A percentile compares a stretch with the other conserved stretches of the same genome.
These are phyloP conservation scores for Drosophila azteca DNA, from an alignment of 1,140 invertebrate species.

Conservation along the genomic window DNA sequence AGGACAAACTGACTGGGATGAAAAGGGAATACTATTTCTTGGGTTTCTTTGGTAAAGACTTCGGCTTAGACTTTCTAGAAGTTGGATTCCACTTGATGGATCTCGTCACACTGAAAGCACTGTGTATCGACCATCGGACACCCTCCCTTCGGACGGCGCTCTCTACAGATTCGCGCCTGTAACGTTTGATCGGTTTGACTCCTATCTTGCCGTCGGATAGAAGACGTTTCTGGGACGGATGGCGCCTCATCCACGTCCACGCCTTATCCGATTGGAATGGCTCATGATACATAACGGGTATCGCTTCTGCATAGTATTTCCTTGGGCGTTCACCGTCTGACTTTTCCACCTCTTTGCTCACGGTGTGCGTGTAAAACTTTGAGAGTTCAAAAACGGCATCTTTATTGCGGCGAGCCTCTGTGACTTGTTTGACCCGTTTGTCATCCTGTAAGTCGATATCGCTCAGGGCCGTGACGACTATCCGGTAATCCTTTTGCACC, in stretches of 20 bases:
- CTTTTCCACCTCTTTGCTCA: not conserved
- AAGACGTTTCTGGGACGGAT: slow-evolving; percentile 9
- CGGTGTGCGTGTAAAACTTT: not conserved
- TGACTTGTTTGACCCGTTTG: not conserved
- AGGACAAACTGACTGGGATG: too few species aligned
- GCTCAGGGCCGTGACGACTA: too few species aligned
- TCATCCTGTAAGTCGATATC: not conserved
- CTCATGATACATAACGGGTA: slow-evolving; percentile 25
- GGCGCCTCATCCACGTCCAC: slow-evolving; percentile 27
- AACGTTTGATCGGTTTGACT: not conserved
- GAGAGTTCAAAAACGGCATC: not conserved
- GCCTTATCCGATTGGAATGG: slow-evolving; percentile 20
- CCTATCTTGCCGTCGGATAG: not conserved
- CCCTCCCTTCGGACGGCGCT: too few species aligned
- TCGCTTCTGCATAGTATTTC: slow-evolving; percentile 1
- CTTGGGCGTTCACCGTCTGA: not conserved
- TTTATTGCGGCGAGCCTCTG: not conserved
- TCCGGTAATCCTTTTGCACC: too few species aligned
- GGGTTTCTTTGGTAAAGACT: too few species aligned
- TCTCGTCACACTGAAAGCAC: too few species aligned
- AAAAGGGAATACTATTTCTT: too few species aligned
- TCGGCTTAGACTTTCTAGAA: too few species aligned
- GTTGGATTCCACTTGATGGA: too few species aligned
- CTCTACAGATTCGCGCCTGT: not conserved
- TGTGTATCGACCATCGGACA: too few species aligned